Evolutionary conservation across 64 coral and sea anemone species (phyloP), one percentile per base, ranked within the genome.

Genomic region (Pocillopora damicornis): DNA sequence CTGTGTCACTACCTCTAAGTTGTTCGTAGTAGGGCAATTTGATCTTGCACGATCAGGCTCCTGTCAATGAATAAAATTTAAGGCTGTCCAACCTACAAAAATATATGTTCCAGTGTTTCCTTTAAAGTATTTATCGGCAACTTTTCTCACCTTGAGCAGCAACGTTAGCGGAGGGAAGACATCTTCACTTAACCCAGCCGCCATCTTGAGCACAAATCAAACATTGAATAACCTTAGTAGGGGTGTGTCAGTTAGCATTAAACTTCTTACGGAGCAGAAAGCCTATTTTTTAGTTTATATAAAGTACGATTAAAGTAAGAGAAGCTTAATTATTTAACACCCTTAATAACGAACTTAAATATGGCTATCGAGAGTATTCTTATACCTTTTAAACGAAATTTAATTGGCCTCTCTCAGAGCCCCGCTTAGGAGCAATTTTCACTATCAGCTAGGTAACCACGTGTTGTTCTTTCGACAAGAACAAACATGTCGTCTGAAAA

Each of bases 111-210:
- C 36, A 30, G 14, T 12, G 7, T 66, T 76, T 17, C 1, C 20
- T 79, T 15, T 22, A 87, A 73, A 8, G 34, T 38, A 25, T n/a
- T 61, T 30, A 60, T 30, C 26, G 60, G 35, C 25, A 12, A 75
- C 25, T 65, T 61, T 81, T 13, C 76, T 80, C 34, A 96, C 94
- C 94, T 96, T 96, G 22, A 96, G 86, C 14, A 96, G 78, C 16
- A 96, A 87, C 76, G 90, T 93, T 35, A 96, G 77, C 0, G 94
- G 91, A 56, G 91, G 82, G 60, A 87, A 89, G 20, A 90, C 71
- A 16, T 88, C 77, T 15, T 93, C 60, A 12, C 88, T 82, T 88
- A 96, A 37, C n/a, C 25, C 16, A 8, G 71, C 88, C 82, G 94
- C 94, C 94, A 96, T 96, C 4, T 88, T 93, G 35, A 2, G 77